A percentile compares a stretch with the other conserved stretches of the same genome.
These are phyloP conservation scores for Pimephales promelas DNA, from an alignment of 2,113 vertebrate species.

Conservation along the genomic window DNA sequence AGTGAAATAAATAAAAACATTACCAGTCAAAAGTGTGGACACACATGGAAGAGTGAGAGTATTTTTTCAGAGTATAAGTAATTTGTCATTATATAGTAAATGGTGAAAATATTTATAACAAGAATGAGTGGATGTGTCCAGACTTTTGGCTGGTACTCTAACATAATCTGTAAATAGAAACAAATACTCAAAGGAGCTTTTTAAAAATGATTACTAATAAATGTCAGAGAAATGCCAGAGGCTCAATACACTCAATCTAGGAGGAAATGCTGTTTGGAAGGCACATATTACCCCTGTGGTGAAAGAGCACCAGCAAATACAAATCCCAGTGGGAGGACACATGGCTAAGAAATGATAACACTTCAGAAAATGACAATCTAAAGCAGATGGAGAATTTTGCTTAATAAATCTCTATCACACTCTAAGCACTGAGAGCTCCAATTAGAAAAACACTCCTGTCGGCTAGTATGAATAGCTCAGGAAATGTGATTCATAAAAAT, in stretches of 20 bases:
- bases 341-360: conserved; percentile 28
- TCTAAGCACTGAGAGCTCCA: not conserved
- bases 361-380: conserved; percentile 28
- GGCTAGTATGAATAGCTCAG: not conserved
- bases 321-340: conserved; percentile 21
- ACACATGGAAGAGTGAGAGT: no score
- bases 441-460: not conserved
- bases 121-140: not conserved
- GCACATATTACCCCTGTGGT: conserved; percentile 6
- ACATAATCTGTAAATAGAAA: conserved; percentile 8
- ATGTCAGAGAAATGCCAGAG: conserved; percentile 19
- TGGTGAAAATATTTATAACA: not conserved
- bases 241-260: not conserved
- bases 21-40: no score
- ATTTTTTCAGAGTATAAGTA: no score
- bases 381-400: not conserved
- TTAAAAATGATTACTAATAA: conserved; percentile 9
- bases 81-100: no score
- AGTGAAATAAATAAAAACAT: no score
- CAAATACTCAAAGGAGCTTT: not conserved
- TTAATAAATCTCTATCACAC: not conserved
- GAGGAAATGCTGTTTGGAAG: conserved; percentile 11
- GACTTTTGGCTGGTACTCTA: not conserved
- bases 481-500: not conserved
- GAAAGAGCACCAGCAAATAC: conserved; percentile 31